Conservation (phyloP, 2,888 invertebrate species). For the Liopterus haemorrhoidalis region DNA sequence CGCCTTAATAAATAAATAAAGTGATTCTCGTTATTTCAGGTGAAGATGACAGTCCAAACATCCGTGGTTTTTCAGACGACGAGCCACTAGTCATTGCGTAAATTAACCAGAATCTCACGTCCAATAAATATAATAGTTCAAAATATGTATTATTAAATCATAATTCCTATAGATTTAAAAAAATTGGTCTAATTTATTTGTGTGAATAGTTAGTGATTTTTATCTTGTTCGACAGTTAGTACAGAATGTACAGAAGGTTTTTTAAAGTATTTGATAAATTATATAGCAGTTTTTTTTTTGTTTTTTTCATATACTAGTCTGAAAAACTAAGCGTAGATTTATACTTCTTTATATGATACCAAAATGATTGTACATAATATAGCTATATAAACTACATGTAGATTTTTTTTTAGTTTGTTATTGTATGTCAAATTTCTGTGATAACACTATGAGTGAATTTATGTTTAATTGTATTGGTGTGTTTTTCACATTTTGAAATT, state of each 20-base stretch:
- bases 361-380: constrained; percentile 12
- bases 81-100: constrained; percentile 89
- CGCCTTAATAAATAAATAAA: constrained; percentile 13
- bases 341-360: too few relatives aligned
- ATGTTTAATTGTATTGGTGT: constrained; percentile 9
- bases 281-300: too few relatives aligned
- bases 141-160: constrained; percentile 20
- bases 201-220: constrained; percentile 12
- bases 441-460: constrained; percentile 28
- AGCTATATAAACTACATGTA: too few relatives aligned
- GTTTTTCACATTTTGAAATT: constrained; percentile 19
- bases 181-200: constrained; percentile 18
- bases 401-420: constrained; percentile 28
- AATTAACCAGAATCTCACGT: constrained; percentile 33
- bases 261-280: too few relatives aligned
- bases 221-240: too few relatives aligned
- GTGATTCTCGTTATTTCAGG: constrained; percentile 45
- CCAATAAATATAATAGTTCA: constrained; percentile 20
- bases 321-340: too few relatives aligned
- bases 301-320: too few relatives aligned
- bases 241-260: too few relatives aligned
- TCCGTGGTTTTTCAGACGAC: constrained; percentile 88
- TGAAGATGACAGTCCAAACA: constrained; percentile 82
- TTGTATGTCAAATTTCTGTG: constrained; percentile 39
- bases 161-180: constrained; percentile 15